Base-by-base conservation (phyloP, 2,113 vertebrate species). In the Thryonomys swinderianus region DNA sequence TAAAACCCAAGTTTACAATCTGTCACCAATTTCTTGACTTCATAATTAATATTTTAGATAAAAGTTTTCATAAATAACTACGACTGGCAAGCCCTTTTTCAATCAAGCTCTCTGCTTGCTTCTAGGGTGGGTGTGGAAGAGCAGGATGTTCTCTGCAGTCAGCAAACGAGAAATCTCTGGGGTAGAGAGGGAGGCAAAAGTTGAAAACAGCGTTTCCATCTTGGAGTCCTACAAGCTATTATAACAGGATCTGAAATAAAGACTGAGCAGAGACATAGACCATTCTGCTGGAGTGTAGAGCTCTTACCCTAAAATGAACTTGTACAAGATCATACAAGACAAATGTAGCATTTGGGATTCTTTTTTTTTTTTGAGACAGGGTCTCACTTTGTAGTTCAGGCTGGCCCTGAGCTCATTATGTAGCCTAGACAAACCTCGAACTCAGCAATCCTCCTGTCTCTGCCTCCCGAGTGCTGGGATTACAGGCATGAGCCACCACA, bases 31-130 rank as follows among this genome's bases (percentile, higher is more conserved):
- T 90, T 83, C 18, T 85, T 74, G 23, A 59, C 79, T 92, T 67
- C 42, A 1, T 74, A 61, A 59, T 88, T 73, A 85, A 85, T 12
- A 73, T 37, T 55, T 74, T 23, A 0, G 1, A 8, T 79, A 80
- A 92, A 79, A n/a, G 18, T 42, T 69, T 66, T 90, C 42, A 74
- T 66, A 81, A 84, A 57, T 21, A 93, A 88, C 23, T 79, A 80
- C n/a, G 5, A 61, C 59, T 92, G 71, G 16, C 6, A 87, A 73
- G 92, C 23, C 85, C 11, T 76, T 86, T 66, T 85, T 18, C 18
- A 79, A 45, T 69, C 16, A 83, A 93, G 42, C 7, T 14, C 17
- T 90, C 16, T 11, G 7, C 25, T 94, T 21, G 40, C 37, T 57
- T 23, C 11, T 32, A 53, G 27, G 45, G 12, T 10, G 32, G 25